Evolutionary conservation across 2,113 vertebrate genomes (phyloP).

Genomic region (Grammomys dolichurus): DNA sequence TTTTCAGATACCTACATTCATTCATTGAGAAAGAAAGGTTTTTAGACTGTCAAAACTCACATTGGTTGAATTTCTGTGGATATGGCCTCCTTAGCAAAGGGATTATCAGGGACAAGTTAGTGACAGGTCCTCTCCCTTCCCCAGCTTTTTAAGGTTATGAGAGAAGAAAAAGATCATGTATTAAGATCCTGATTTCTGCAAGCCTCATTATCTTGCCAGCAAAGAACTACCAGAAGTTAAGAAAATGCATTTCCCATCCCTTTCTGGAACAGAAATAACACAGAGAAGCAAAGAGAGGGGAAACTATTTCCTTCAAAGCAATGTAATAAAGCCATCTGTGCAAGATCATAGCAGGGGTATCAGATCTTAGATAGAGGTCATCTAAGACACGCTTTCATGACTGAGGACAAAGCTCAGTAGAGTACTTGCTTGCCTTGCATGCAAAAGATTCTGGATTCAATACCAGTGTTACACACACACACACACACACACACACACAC

Average conservation of each 20-base stretch:
- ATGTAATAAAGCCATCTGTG: not conserved
- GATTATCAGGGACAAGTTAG: not conserved
- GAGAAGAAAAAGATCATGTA: slow-evolving; percentile 20
- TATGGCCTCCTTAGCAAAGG: slow-evolving; percentile 4
- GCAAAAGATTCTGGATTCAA: not conserved
- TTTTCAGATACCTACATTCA: slow-evolving; percentile 62
- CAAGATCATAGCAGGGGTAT: not conserved
- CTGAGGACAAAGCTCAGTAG: not conserved
- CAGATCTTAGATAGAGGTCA: not conserved
- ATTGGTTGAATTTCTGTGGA: slow-evolving; percentile 36
- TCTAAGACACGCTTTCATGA: not conserved
- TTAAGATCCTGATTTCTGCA: not conserved
- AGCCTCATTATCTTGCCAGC: not conserved
- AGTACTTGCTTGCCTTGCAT: not conserved
- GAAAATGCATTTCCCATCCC: not conserved
- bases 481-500: not conserved
- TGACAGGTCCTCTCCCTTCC: not conserved
- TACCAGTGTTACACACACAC: not conserved
- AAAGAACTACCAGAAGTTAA: not conserved
- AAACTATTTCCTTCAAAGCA: slow-evolving; percentile 14
- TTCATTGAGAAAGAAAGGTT: slow-evolving; percentile 15
- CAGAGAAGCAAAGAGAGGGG: not conserved
- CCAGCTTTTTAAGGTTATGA: not conserved
- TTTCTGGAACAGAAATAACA: slow-evolving; percentile 38
- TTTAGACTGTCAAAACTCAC: slow-evolving; percentile 56